A percentile compares a stretch with the other conserved stretches of the same genome.
phyloP scores from a whole-genome alignment of 2,888 invertebrate genomes.

The Helicoverpa assulta region DNA sequence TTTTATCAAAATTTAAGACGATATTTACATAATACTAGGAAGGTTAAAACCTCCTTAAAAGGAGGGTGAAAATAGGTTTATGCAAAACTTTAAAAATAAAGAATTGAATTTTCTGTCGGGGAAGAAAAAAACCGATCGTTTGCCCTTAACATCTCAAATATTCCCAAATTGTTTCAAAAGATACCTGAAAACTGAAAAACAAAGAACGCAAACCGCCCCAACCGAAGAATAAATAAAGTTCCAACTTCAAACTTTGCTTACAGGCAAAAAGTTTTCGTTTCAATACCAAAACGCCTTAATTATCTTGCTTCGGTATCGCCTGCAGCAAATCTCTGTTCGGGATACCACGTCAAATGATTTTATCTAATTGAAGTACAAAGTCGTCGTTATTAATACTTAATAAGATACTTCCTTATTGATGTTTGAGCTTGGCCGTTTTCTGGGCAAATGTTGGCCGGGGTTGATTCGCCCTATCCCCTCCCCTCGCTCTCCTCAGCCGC shows the following conservation, averaged over 20 bases:
- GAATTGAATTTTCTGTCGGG: not conserved
- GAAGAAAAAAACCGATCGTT: not conserved
- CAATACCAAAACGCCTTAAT: conserved; percentile 65
- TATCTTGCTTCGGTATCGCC: conserved; percentile 66
- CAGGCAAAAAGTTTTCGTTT: conserved; percentile 52
- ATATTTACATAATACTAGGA: not conserved
- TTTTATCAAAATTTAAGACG: not conserved
- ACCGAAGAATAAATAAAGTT: conserved; percentile 73
- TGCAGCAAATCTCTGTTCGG: conserved; percentile 69
- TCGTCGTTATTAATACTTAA: conserved; percentile 75
- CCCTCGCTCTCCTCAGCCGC: conserved; percentile 61
- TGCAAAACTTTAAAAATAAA: too few relatives aligned
- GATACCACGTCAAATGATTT: conserved; percentile 72
- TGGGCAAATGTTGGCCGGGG: conserved; percentile 80
- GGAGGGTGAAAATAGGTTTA: too few relatives aligned
- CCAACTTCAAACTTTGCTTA: conserved; percentile 65
- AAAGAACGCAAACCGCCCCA: conserved; percentile 67
- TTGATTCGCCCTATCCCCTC: conserved; percentile 74
- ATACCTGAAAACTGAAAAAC: conserved; percentile 62
- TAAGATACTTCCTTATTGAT: conserved; percentile 80
- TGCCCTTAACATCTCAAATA: not conserved
- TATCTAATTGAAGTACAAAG: conserved; percentile 74
- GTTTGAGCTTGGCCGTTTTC: conserved; percentile 77
- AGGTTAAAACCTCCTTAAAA: too few relatives aligned
- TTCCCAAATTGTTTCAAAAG: conserved; percentile 9